These are phyloP conservation scores for Corythornis cristatus DNA, from an alignment of 2,113 vertebrate genomes.

Conservation along the genomic window DNA sequence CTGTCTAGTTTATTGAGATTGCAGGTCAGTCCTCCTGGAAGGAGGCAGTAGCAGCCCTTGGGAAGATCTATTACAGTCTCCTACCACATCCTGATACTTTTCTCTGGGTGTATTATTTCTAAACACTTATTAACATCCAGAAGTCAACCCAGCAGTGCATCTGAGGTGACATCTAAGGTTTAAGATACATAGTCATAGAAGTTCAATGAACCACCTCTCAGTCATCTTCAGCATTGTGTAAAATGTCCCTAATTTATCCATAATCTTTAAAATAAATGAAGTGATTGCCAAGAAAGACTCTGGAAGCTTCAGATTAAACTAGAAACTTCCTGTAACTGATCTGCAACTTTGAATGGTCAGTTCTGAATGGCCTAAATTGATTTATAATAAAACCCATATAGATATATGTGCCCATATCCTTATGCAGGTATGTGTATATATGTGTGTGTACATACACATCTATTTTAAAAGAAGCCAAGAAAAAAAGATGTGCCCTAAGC, in stretches of 20 bases:
- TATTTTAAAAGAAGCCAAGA: background rate
- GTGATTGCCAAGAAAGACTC: slow-evolving; percentile 2
- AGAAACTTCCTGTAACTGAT: background rate
- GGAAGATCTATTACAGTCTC: slow-evolving; percentile 24
- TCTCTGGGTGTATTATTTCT: slow-evolving; percentile 24
- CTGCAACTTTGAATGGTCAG: background rate
- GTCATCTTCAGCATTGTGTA: slow-evolving; percentile 11
- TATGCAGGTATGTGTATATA: background rate
- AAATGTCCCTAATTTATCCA: background rate
- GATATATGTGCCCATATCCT: background rate
- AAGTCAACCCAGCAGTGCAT: background rate
- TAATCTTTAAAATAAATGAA: slow-evolving; percentile 38
- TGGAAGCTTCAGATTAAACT: slow-evolving; percentile 29
- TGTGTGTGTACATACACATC: no score
- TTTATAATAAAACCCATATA: background rate
- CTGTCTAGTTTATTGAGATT: slow-evolving; percentile 4
- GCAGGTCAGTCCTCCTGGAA: slow-evolving; percentile 9
- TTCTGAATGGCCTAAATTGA: background rate
- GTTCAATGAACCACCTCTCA: background rate
- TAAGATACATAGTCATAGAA: slow-evolving; percentile 15
- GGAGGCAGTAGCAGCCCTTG: slow-evolving; percentile 14
- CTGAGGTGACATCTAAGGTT: slow-evolving; percentile 20
- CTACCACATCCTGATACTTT: background rate
- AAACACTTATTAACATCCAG: slow-evolving; percentile 35
- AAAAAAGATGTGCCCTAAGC: background rate